Percentiles rank a stretch among this genome's conserved stretches.
Evolutionary conservation across 2,113 vertebrate species (phyloP).

Genomic region (Pangasianodon hypophthalmus): DNA sequence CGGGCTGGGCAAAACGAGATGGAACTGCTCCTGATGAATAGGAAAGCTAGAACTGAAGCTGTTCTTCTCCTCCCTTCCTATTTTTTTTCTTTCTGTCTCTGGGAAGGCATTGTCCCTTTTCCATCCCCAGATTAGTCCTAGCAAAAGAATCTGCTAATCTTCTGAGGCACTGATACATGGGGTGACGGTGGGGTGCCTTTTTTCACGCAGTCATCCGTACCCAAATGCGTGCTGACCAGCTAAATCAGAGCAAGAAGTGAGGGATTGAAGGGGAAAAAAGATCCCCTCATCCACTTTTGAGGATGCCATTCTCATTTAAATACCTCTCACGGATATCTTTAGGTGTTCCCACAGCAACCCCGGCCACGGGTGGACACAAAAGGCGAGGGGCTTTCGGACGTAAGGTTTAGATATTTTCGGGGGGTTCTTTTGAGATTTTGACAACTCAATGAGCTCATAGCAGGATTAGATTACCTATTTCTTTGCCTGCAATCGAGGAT

Average conservation of each 20-base stretch:
- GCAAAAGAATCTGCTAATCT: constrained; percentile 74
- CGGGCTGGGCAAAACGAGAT: constrained; percentile 31
- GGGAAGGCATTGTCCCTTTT: constrained; percentile 70
- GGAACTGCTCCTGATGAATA: constrained; percentile 43
- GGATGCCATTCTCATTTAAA: constrained; percentile 59
- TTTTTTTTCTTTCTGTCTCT: constrained; percentile 56
- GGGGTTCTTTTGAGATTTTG: constrained; percentile 46
- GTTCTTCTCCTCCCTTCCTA: constrained; percentile 46
- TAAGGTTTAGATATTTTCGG: not conserved
- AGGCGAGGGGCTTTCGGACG: constrained; percentile 14
- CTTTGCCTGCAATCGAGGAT: constrained; percentile 48
- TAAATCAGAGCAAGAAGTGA: constrained; percentile 59
- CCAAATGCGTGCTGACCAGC: constrained; percentile 66
- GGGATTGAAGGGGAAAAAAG: constrained; percentile 41
- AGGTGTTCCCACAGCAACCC: constrained; percentile 57
- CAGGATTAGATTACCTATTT: constrained; percentile 25
- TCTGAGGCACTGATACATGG: constrained; percentile 68
- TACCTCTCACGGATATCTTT: constrained; percentile 40
- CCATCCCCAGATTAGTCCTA: constrained; percentile 75
- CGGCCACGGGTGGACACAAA: constrained; percentile 30
- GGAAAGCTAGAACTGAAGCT: constrained; percentile 65
- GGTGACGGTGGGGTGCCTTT: constrained; percentile 74
- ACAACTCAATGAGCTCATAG: constrained; percentile 59
- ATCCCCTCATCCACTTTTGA: constrained; percentile 30
- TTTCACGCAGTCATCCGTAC: constrained; percentile 68